These are phyloP conservation scores for Chaunax sp. DNA, from an alignment of 2,797 vertebrate species.

Conservation along the genomic window DNA sequence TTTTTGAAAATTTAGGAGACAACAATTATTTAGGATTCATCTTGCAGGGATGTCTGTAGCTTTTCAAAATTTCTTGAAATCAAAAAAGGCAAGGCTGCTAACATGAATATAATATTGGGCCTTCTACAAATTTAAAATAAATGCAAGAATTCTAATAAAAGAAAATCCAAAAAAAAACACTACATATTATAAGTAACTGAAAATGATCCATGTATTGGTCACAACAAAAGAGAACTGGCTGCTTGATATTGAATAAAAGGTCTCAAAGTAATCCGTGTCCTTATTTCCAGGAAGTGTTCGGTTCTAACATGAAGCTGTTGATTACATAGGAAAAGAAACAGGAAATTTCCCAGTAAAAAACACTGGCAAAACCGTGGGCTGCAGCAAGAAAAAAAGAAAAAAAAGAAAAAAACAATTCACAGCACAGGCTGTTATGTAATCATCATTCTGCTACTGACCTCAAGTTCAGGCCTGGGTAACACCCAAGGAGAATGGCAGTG, in stretches of 20 bases:
- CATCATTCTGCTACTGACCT: slow-evolving; percentile 41
- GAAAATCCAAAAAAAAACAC: background rate
- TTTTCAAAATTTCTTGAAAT: too few species aligned
- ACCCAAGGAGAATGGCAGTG: slow-evolving; percentile 45
- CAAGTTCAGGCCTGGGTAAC: slow-evolving; percentile 33
- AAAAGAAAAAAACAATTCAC: slow-evolving; percentile 24
- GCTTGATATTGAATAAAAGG: background rate
- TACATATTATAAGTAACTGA: background rate
- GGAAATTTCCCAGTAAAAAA: slow-evolving; percentile 23
- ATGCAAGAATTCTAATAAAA: background rate
- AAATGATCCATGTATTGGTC: background rate
- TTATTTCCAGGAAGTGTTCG: background rate
- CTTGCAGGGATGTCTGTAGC: too few species aligned
- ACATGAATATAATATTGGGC: background rate
- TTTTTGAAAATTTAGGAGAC: too few species aligned
- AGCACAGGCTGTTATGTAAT: slow-evolving; percentile 49
- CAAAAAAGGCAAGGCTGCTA: background rate
- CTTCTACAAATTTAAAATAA: background rate
- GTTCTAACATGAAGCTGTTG: slow-evolving; percentile 3
- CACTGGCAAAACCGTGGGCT: slow-evolving; percentile 14
- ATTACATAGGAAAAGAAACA: slow-evolving; percentile 18
- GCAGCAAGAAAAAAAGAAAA: slow-evolving; percentile 20
- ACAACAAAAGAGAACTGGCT: background rate
- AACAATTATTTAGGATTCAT: too few species aligned
- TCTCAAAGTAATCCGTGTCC: background rate